A percentile compares a stretch with the other conserved stretches of the same genome.
These are phyloP conservation scores for Drosophila setosimentum DNA, from an alignment of 2,888 invertebrate species.

Conservation along the genomic window DNA sequence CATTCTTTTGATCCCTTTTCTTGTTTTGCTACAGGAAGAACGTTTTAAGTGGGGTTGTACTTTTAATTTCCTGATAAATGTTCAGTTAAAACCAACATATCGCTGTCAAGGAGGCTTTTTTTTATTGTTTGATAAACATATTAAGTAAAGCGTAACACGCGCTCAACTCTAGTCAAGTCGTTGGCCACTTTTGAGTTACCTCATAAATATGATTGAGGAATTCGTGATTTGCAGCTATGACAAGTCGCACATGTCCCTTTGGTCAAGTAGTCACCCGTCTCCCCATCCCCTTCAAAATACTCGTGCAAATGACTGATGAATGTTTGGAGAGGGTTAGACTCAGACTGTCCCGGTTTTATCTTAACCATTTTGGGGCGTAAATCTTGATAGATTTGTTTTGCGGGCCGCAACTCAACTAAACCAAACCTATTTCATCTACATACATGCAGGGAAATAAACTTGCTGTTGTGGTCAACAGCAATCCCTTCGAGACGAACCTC, in stretches of 20 bases:
- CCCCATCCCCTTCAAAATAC: not conserved
- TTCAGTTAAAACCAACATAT: not conserved
- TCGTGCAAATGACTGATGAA: conserved; percentile 59
- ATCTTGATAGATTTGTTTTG: conserved; percentile 53
- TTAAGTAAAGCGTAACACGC: not conserved
- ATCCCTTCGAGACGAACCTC: conserved; percentile 12
- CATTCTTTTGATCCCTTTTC: not conserved
- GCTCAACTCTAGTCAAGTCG: not conserved
- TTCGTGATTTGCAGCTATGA: conserved; percentile 54
- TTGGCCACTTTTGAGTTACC: conserved; percentile 1
- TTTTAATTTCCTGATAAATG: not conserved
- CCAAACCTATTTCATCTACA: conserved; percentile 33
- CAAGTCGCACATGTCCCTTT: conserved; percentile 42
- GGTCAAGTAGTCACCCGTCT: not conserved
- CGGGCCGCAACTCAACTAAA: conserved; percentile 41
- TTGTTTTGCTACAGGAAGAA: not conserved
- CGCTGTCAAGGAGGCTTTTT: not conserved
- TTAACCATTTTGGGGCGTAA: conserved; percentile 23
- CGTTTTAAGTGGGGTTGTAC: not conserved
- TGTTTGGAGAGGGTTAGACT: conserved; percentile 4
- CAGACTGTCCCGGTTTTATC: conserved; percentile 15
- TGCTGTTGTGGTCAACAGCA: conserved; percentile 36
- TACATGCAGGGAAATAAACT: not conserved
- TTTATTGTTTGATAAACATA: not conserved
- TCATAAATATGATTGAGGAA: conserved; percentile 71